Base-by-base conservation (phyloP, 2,888 invertebrate genomes). In the Thysanoteuthis rhombus region DNA sequence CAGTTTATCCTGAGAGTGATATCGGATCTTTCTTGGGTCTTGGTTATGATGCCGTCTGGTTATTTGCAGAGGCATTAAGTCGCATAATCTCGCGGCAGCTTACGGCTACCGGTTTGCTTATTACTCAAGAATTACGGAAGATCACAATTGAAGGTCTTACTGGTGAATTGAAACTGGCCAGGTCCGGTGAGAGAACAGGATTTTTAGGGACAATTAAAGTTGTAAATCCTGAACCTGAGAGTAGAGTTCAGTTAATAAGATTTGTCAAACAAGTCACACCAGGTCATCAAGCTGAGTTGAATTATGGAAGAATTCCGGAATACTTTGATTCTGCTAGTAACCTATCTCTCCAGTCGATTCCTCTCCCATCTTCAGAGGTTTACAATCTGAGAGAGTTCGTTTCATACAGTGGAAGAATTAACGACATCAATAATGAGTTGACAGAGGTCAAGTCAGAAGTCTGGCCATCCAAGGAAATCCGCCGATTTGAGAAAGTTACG, bases 1-100 rank as follows among this genome's bases (percentile, higher is more conserved):
- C 94, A 93, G 94, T 94, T 90, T 94, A 94, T 39, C 93, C 94
- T 36, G 93, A 94, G 36, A 93, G 93, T 90, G 93, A 94, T 52
- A 94, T 94, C 93, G 93, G 91, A 90, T 94, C 95, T 89, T 94
- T 94, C 28, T 95, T 94, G 94, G 94, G 94, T 89, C 45, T 95
- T 32, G 95, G 94, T 32, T 95, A 95, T 94, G 95, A 95, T 95
- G 95, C 94, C 38, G 93, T 94, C 25, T 93, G 94, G 90, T 42
- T 94, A 22, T 94, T 94, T 93, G 94, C 94, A 47, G 93, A 92
- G 90, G 95, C 95, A 40, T 47, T 95, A 39, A 93, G 94, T 36
- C 42, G 36, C 22, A 52, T 95, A 22, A 94, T 95, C 28, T 52
- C 93, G 22, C 89, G 94, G 19, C 47, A 93, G 6, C 45, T 92